Evolutionary conservation across 30 jellyfish, hydroid and myxozoan species (phyloP), one percentile per base, ranked within the genome.

Genomic region (Hydractinia symbiolongicarpus): DNA sequence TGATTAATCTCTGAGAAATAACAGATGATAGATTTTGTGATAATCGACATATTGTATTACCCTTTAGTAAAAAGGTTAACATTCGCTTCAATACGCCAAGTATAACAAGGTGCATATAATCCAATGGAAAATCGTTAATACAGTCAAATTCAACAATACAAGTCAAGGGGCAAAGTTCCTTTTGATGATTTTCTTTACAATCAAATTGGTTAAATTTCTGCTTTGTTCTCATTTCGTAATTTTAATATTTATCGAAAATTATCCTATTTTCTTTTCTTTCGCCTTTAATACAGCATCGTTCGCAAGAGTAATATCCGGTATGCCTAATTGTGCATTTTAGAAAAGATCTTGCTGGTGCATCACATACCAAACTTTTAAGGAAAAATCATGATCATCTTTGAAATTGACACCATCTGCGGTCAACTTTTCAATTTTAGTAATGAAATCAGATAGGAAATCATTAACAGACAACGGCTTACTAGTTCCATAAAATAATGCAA

Each of bases 301-400:
- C 89, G 58, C 89, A 82, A 9, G 83, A 21, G 72, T 82, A 61
- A 66, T 82, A 82, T 58, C 84, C 89, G 56, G 66, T 70, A 44
- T 82, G 89, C 74, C 21, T 50, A 9, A 57, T 66, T 5, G 53
- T 68, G 44, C 84, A 71, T 56, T 82, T 70, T 19, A 82, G 84
- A 54, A 68, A 82, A 5, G 89, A 76, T 61, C 89, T 82, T 16
- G 89, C 89, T 44, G 89, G 84, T 53, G 84, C 84, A 52, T 82
- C n/a, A n/a, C n/a, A n/a, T n/a, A n/a, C n/a, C n/a, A 64, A 50
- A 72, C 56, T 11, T 44, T 17, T 20, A 67, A 53, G 17, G 74
- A 66, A 30, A 84, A 76, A 51, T 77, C 54, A 55, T 16, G 58
- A 9, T 30, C 54, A 74, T 58, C 83, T 11, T 49, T 17, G 15